Conservation (phyloP, 1,140 invertebrate genomes). For the Philopotamus ludificatus region DNA sequence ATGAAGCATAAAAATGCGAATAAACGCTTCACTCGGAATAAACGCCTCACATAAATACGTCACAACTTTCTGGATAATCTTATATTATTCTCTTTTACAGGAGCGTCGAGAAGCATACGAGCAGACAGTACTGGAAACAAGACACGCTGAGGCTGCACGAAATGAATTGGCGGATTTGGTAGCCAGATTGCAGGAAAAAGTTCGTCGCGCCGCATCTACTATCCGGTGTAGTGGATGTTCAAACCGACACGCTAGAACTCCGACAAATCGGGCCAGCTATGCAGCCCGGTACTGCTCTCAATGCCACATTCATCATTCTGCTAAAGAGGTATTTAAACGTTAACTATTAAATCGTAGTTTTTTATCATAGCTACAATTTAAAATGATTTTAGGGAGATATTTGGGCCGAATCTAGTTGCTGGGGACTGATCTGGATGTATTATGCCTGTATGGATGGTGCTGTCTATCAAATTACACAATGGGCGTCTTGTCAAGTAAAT, state of each 20-base stretch:
- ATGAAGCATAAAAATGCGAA: too few relatives aligned
- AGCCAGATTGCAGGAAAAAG: conserved; percentile 86
- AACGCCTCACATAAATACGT: too few relatives aligned
- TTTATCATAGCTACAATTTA: neutral
- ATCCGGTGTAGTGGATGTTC: conserved; percentile 90
- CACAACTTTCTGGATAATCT: too few relatives aligned
- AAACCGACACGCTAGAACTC: conserved; percentile 79
- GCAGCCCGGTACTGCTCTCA: conserved; percentile 85
- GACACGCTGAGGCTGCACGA: conserved; percentile 80
- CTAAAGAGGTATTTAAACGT: conserved; percentile 71
- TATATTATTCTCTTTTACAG: conserved; percentile 61
- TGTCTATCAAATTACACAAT: conserved; percentile 93
- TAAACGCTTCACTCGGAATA: too few relatives aligned
- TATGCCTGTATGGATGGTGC: conserved; percentile 95
- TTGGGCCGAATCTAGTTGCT: conserved; percentile 87
- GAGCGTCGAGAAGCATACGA: conserved; percentile 76
- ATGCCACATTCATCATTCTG: conserved; percentile 88
- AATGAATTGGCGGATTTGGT: conserved; percentile 78
- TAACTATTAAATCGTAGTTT: neutral
- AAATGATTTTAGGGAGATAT: conserved; percentile 77
- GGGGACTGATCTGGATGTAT: conserved; percentile 89
- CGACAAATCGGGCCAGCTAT: conserved; percentile 82
- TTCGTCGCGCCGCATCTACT: conserved; percentile 88
- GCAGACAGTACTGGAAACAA: conserved; percentile 68
- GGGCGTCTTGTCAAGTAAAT: conserved; percentile 82